phyloP scores from a whole-genome alignment of 2,113 vertebrate genomes.

The Mohoua ochrocephala region DNA sequence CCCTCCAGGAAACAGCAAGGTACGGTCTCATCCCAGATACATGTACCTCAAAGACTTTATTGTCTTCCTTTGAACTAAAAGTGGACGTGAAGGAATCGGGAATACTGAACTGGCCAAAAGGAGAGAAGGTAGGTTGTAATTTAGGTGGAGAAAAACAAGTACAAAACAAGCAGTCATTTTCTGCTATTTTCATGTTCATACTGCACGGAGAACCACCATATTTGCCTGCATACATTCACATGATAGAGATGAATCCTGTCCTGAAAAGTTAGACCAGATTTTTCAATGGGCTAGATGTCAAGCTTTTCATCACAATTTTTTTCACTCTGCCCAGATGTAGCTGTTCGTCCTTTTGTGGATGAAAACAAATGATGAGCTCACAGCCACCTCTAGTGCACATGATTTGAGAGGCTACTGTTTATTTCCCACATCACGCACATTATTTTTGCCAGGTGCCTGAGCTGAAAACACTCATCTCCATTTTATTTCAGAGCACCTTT shows the following conservation, averaged over 20 bases:
- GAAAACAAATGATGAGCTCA: background rate
- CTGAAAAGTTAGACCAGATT: background rate
- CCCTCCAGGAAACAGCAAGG: background rate
- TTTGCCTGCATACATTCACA: background rate
- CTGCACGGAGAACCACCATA: background rate
- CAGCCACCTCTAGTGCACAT: background rate
- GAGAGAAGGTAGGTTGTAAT: background rate
- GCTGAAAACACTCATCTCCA: background rate
- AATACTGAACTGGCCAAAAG: background rate
- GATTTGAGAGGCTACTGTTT: background rate
- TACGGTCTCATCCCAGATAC: background rate
- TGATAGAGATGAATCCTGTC: background rate
- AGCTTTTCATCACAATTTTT: background rate
- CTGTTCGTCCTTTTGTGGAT: background rate
- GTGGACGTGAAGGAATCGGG: background rate
- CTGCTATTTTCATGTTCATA: background rate
- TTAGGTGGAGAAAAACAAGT: background rate
- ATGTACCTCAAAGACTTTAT: background rate
- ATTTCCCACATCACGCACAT: background rate
- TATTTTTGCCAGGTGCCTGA: constrained; percentile 13
- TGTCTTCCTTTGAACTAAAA: background rate
- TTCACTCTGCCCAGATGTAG: background rate
- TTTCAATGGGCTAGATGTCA: background rate
- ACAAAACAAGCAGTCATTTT: background rate
- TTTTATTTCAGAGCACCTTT: constrained; percentile 30